A percentile compares a stretch with the other conserved stretches of the same genome.
phyloP scores from a whole-genome alignment of 2,797 vertebrate genomes.

The Macropodus opercularis region DNA sequence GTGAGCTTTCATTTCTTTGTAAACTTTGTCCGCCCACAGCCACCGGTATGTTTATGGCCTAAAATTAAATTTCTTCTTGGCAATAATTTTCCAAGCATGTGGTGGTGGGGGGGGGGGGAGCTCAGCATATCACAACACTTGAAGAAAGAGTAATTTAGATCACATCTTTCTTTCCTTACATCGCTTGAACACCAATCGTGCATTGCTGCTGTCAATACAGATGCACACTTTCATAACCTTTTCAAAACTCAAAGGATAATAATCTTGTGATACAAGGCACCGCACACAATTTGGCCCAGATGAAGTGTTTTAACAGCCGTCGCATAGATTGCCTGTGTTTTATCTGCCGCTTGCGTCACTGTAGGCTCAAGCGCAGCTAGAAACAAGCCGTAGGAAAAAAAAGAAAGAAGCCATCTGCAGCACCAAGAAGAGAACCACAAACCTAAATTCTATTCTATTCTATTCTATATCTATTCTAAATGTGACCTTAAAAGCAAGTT shows the following conservation, averaged over 20 bases:
- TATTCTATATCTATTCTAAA: too few species aligned
- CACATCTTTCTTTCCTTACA: constrained; percentile 30
- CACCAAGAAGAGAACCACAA: too few species aligned
- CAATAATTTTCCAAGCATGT: constrained; percentile 39
- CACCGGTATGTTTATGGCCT: constrained; percentile 49
- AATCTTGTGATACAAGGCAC: not conserved
- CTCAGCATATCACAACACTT: constrained; percentile 18
- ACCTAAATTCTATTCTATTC: too few species aligned
- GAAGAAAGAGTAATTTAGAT: not conserved
- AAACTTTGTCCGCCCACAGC: constrained; percentile 52
- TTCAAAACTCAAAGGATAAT: not conserved
- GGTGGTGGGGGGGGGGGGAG: constrained; percentile 6
- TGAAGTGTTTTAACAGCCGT: too few species aligned
- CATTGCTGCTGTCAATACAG: constrained; percentile 2
- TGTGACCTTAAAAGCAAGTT: too few species aligned
- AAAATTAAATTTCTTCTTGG: constrained; percentile 61
- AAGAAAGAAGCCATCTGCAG: too few species aligned
- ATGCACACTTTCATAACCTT: too few species aligned
- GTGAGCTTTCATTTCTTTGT: constrained; percentile 52
- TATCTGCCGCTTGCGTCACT: too few species aligned
- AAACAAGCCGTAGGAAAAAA: too few species aligned
- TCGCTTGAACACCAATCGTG: constrained; percentile 31
- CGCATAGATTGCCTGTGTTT: too few species aligned
- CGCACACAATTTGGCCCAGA: not conserved
- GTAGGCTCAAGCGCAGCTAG: too few species aligned